A percentile compares a stretch with the other conserved stretches of the same genome.
Conservation (phyloP, 2,797 vertebrate genomes). For the Rhinatrema bivittatum region DNA sequence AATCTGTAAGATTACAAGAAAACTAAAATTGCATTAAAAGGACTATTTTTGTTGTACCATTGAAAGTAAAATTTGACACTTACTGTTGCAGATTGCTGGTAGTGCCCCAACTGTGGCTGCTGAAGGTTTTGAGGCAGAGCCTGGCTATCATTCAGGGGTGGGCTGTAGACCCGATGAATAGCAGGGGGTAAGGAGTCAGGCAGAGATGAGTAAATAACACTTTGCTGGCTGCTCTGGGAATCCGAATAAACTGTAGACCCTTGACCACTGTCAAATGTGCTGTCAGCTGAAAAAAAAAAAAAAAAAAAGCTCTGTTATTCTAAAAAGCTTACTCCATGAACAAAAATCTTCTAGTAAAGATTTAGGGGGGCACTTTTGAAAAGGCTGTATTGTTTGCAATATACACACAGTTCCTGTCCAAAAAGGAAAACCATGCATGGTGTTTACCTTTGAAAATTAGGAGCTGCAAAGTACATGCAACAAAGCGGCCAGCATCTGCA, state of each 20-base stretch:
- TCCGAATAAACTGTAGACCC: conserved; percentile 90
- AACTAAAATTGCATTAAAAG: too few species aligned
- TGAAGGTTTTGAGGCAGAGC: conserved; percentile 44
- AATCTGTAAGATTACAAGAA: too few species aligned
- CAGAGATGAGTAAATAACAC: conserved; percentile 80
- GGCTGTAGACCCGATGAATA: conserved; percentile 75
- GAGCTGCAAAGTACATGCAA: too few species aligned
- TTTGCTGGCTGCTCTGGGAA: conserved; percentile 91
- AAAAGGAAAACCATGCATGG: too few species aligned
- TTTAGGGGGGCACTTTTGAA: conserved; percentile 19
- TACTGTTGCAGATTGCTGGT: conserved; percentile 56
- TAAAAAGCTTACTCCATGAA: not conserved
- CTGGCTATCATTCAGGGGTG: conserved; percentile 61
- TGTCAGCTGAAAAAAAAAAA: conserved; percentile 66
- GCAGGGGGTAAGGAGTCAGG: conserved; percentile 67
- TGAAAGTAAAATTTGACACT: conserved; percentile 21
- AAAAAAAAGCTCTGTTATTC: too few species aligned
- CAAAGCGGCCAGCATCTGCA: too few species aligned
- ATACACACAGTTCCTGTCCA: too few species aligned
- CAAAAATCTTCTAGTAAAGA: not conserved
- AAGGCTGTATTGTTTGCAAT: too few species aligned
- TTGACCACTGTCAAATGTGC: conserved; percentile 90
- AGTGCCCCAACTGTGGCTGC: conserved; percentile 46
- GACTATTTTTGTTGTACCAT: too few species aligned
- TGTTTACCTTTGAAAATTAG: too few species aligned